Base-by-base conservation (phyloP, 2,888 invertebrate genomes). In the Rhamnusium bicolor region DNA sequence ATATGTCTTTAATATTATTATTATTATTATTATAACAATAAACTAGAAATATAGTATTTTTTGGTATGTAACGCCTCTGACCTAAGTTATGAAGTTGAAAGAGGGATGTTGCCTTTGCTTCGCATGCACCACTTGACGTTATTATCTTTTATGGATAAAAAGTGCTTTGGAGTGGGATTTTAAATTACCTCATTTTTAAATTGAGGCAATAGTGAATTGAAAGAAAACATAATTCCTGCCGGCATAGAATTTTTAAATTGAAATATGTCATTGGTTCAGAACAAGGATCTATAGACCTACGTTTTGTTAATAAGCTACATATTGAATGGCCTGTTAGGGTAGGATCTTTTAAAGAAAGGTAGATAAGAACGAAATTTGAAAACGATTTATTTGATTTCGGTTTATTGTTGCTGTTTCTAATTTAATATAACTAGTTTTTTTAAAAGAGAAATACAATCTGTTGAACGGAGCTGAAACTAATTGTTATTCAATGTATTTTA, bases 121-220 rank as follows among this genome's bases (percentile, higher is more conserved):
- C 21, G 63, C 65, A 58, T 58, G 47, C 72, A 29, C 58, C 51
- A 66, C 71, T 68, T 51, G 70, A 24, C 24, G 21, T 58, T 47
- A 56, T 69, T 73, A 65, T 53, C 69, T 69, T 54, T 73, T 62
- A 60, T 60, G 73, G 46, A 66, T 51, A 61, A 63, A 61, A 69
- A 69, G 60, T 73, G 24, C 61, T 54, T 70, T 56, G 10, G 53
- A 70, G 66, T 56, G 61, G n/a, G 73, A 73, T 62, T 73, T 71
- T 73, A 73, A 73, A 73, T 73, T 69, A 51, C 70, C 73, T 71
- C 65, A 73, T 73, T 71, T n/a, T 61, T 53, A 61, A 66, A 73
- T 67, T 67, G 70, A 62, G 54, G 53, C 63, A 56, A 62, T 65
- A 29, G 56, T 47, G 54, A 19, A 70, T 63, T 54, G 70, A 62